Base-by-base conservation (phyloP, 1,140 invertebrate genomes). In the Belonocnema kinseyi region DNA sequence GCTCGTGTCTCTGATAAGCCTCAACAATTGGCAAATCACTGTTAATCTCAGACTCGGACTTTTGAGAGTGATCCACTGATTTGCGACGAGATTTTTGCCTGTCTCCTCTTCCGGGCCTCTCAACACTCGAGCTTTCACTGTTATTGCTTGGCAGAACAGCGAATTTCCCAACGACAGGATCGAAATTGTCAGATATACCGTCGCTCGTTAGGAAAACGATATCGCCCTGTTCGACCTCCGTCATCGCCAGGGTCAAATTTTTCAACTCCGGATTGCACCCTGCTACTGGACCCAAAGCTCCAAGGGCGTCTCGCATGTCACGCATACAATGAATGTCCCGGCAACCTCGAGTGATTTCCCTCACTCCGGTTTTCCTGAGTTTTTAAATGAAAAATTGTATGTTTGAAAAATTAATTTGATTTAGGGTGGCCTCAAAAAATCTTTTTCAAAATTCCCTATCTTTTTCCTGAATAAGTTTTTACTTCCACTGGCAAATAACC, bases 101-200 rank as follows among this genome's bases (percentile, higher is more conserved):
- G n/a, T 26, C 61, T 16, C 33, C 12, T n/a, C 26, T 66, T 40
- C 17, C 54, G 19, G 92, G 88, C 87, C 82, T 92, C 86, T 91
- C 77, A 81, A 87, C 58, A 86, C 87, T 75, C 82, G 79, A 73
- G 72, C 77, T 85, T n/a, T 80, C 82, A 76, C 72, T 78, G 7
- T 54, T 75, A 40, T 73, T 77, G 54, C 78, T 85, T 5, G 91
- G 89, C 75, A 93, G 93, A 17, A 96, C 92, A n/a, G 96, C 96
- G 88, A 98, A 97, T 91, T 97, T 97, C 8, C 97, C 97, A 75
- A 98, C 97, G 56, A 98, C 97, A 2, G 97, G 97, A 92, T 98
- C 97, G 89, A 98, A 97, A 88, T 98, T 98, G 86, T 98, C 97
- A 13, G 96, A 97, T 40, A 98, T 94, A n/a, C 97, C 97, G 88